Base-by-base conservation (phyloP, 2,797 vertebrate species). In the Aldrovandia affinis region DNA sequence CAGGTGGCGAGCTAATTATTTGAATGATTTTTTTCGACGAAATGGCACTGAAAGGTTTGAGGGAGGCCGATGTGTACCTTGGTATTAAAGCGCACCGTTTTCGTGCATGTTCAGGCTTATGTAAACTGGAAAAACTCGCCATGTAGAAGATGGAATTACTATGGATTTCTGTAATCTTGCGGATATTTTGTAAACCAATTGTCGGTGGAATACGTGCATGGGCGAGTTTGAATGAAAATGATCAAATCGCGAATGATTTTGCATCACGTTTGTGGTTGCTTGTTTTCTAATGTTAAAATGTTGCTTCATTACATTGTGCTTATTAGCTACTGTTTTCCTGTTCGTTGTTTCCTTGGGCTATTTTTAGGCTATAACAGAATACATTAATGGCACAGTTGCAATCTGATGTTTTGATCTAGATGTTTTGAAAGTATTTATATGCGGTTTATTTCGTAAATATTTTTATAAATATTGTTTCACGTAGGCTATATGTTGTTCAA, bases 1-100 rank as follows among this genome's bases (percentile, higher is more conserved):
- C 89, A 87, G 90, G 42, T 77, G 39, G 14, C 22, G 39, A n/a
- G 7, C 39, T 25, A 42, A 47, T 88, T 90, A 90, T 89, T 88
- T 88, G 88, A 87, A 20, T 25, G 36, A 82, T 30, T 42, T 50
- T 47, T 39, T 52, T 80, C 14, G 83, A 63, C 30, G 44, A 84
- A 50, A 80, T 20, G 30, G 33, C 36, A 50, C 30, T 57, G 44
- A 54, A 39, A 54, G 57, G 65, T 79, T 63, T 22, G 39, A 80
- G 30, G 39, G 68, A 33, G 30, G 77, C 20, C 39, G 42, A 22
- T 80, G 59, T 79, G 8, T 20, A 18, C 2, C 42, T 42, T 6
- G 15, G 8, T 8, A 9, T 44, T 25, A 25, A 47, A 77, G 39
- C 44, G 73, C 73, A 25, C 42, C 39, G 73, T n/a, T 77, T 77